phyloP scores from a whole-genome alignment of 2,113 vertebrate genomes.

The Mobula birostris region DNA sequence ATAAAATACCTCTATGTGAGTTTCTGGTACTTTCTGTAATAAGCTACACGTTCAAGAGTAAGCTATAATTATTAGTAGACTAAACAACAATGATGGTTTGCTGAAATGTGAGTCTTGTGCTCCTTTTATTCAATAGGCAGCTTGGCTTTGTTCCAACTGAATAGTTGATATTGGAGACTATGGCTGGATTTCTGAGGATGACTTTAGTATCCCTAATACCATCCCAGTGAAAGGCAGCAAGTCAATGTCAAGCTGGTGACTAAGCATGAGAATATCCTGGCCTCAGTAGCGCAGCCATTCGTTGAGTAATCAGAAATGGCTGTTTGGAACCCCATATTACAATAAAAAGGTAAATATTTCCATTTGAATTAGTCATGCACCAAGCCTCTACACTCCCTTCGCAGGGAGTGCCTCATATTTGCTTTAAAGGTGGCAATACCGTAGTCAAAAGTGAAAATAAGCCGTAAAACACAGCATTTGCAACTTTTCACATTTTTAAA shows the following conservation, averaged over 20 bases:
- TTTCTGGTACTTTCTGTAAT: not conserved
- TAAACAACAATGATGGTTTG: not conserved
- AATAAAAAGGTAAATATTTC: not conserved
- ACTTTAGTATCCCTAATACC: not conserved
- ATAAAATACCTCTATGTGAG: not conserved
- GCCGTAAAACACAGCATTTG: not conserved
- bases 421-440: not conserved
- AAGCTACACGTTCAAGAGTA: not conserved
- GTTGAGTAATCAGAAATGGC: not conserved
- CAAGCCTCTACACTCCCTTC: not conserved
- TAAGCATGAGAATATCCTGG: not conserved
- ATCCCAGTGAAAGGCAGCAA: not conserved
- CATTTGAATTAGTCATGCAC: not conserved
- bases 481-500: not conserved
- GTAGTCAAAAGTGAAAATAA: not conserved
- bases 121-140: not conserved
- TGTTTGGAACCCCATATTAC: not conserved
- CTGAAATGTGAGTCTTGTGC: not conserved
- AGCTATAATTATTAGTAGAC: not conserved
- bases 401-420: not conserved
- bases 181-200: not conserved
- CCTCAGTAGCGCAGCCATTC: not conserved
- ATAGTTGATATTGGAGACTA: not conserved
- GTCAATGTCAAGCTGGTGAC: not conserved
- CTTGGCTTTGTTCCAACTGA: not conserved